Evolutionary conservation across 2,113 vertebrate genomes (phyloP), one percentile per base, ranked within the genome.

Genomic region (Sebastes fasciatus): DNA sequence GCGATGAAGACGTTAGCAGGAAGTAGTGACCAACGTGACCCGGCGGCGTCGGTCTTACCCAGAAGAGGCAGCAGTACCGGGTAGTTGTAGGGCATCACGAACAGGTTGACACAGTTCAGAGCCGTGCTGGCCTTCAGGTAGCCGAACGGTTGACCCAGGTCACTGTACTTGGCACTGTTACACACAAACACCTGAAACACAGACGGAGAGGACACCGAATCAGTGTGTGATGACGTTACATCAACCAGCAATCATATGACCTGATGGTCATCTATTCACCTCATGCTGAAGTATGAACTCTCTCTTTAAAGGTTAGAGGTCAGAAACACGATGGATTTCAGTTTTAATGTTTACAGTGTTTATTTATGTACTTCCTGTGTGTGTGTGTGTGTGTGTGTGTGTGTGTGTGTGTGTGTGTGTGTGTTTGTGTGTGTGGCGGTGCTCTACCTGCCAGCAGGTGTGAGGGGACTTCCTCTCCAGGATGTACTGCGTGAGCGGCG

Each of bases 61-160:
- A 99, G 95, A 42, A 99, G 95, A 13, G 98, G 98, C 88, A 99
- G 96, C 0, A 99, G 97, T 43, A 98, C 97, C 8, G 98, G 98
- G 90, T 98, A 99, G 93, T 99, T 98, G 89, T 99, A 99, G 95
- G 98, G 98, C 98, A 99, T 99, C 90, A 99, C 98, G 86, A 99
- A 99, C 87, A 99, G 94, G 93, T 99, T 99, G 92, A 99, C 98
- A 89, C 98, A 99, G 93, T 96, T 99, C 68, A 99, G 95, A 2
- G 98, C 96, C 13, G 98, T 99, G 94, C 98, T 99, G 90, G 98
- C 98, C 94, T 99, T 99, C 89, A 99, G 94, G 95, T 99, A 99
- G 83, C 98, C 98, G 75, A 98, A 99, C 8, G 98, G 98, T 88
- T 99, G 97, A 57, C 98, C 97, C 83, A 98, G 96, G 93, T 99